Percentiles rank a stretch among this genome's conserved stretches.
Evolutionary conservation across 2,113 vertebrate species (phyloP).

Genomic region (Trematocara marginatum): DNA sequence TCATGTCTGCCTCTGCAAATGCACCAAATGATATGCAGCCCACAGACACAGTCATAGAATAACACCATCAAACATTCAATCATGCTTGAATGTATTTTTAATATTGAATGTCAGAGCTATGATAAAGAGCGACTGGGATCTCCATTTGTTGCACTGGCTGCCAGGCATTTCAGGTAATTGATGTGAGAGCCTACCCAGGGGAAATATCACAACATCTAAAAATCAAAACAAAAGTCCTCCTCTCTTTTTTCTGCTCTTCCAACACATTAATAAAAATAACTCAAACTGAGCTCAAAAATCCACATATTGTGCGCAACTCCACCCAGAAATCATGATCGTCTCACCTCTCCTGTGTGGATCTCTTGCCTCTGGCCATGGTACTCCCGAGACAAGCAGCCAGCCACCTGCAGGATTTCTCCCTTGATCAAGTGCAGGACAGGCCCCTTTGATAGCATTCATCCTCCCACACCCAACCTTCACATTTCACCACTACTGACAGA

Average conservation of each 20-base stretch:
- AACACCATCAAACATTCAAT: slow-evolving; percentile 55
- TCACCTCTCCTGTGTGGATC: not conserved
- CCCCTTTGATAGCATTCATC: slow-evolving; percentile 23
- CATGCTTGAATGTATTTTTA: slow-evolving; percentile 56
- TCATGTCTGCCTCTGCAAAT: slow-evolving; percentile 17
- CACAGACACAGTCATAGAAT: slow-evolving; percentile 31
- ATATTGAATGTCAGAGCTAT: slow-evolving; percentile 54
- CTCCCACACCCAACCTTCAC: not conserved
- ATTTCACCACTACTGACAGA: slow-evolving; percentile 8
- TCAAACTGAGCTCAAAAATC: slow-evolving; percentile 5
- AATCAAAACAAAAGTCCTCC: not conserved
- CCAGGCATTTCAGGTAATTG: slow-evolving; percentile 50
- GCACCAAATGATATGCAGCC: slow-evolving; percentile 21
- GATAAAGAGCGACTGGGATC: slow-evolving; percentile 47
- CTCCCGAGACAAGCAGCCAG: slow-evolving; percentile 31
- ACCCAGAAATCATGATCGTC: not conserved
- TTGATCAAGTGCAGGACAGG: slow-evolving; percentile 52
- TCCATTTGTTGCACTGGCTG: slow-evolving; percentile 41
- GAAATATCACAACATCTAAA: slow-evolving; percentile 46
- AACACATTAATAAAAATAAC: slow-evolving; percentile 25
- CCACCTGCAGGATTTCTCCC: slow-evolving; percentile 54
- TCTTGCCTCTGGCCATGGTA: slow-evolving; percentile 22
- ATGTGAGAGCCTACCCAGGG: slow-evolving; percentile 42
- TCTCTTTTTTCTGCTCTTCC: not conserved
- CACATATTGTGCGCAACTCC: not conserved